A percentile compares a stretch with the other conserved stretches of the same genome.
Evolutionary conservation across 1,140 invertebrate genomes (phyloP).

Genomic region (Diachasma alloeum): DNA sequence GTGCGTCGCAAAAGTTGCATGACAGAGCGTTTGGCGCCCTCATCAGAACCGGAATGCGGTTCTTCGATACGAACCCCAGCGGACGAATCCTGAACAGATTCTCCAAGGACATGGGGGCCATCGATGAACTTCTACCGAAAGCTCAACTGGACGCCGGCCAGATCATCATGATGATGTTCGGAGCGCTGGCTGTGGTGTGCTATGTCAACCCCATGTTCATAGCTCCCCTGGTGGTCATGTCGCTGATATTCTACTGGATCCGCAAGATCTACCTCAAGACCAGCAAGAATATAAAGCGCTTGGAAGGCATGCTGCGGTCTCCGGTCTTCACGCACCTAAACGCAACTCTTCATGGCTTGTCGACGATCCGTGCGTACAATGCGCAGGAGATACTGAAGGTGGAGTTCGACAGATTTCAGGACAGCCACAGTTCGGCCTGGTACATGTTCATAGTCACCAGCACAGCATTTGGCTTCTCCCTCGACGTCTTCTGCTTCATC

Average conservation of each 20-base stretch:
- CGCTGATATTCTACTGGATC: constrained; percentile 74
- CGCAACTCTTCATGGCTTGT: constrained; percentile 86
- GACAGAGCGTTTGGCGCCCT: constrained; percentile 71
- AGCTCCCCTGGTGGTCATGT: constrained; percentile 72
- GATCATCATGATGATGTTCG: constrained; percentile 70
- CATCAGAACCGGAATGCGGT: constrained; percentile 69
- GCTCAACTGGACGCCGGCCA: constrained; percentile 78
- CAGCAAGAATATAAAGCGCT: constrained; percentile 81
- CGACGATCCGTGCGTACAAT: constrained; percentile 87
- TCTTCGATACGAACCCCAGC: constrained; percentile 79
- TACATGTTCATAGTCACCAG: constrained; percentile 74
- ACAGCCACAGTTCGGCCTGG: constrained; percentile 73
- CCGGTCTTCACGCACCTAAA: constrained; percentile 90
- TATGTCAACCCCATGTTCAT: constrained; percentile 77
- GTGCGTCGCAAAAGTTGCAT: constrained; percentile 71
- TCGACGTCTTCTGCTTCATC: constrained; percentile 75
- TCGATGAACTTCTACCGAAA: constrained; percentile 84
- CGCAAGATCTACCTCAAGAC: constrained; percentile 80
- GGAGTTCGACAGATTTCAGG: constrained; percentile 77
- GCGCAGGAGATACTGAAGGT: constrained; percentile 80
- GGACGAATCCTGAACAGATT: constrained; percentile 77
- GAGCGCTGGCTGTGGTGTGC: constrained; percentile 72
- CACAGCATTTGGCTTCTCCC: constrained; percentile 72
- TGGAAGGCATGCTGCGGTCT: constrained; percentile 81
- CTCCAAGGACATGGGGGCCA: constrained; percentile 77